These are phyloP conservation scores for Eulithis testata DNA, from an alignment of 2,888 invertebrate genomes.

Conservation along the genomic window DNA sequence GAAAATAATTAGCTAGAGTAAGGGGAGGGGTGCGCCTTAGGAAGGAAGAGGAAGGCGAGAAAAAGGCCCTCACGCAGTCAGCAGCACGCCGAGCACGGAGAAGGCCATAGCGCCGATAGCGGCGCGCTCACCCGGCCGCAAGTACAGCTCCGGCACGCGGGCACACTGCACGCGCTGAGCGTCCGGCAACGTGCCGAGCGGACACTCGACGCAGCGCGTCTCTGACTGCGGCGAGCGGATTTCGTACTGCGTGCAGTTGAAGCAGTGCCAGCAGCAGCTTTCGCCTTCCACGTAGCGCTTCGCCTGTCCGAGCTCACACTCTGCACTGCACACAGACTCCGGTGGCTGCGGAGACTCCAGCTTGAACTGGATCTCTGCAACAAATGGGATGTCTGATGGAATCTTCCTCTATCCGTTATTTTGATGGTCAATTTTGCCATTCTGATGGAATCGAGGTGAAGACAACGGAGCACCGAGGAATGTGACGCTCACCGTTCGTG, in stretches of 20 bases:
- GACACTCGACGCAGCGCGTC: conserved; percentile 92
- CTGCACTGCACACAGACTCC: conserved; percentile 95
- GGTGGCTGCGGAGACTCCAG: conserved; percentile 89
- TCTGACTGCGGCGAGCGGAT: conserved; percentile 91
- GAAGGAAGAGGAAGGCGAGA: background rate
- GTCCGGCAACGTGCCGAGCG: conserved; percentile 92
- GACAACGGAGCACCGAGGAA: background rate
- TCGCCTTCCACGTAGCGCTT: conserved; percentile 97
- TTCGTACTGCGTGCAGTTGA: conserved; percentile 86
- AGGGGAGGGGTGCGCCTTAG: background rate
- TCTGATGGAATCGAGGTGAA: no score
- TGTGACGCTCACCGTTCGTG: conserved; percentile 86
- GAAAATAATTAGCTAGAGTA: background rate
- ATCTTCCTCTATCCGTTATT: background rate
- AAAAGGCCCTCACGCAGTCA: conserved; percentile 84
- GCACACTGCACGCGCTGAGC: conserved; percentile 88
- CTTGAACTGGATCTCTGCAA: conserved; percentile 92
- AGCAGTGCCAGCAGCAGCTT: conserved; percentile 97
- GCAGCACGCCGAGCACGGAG: conserved; percentile 92
- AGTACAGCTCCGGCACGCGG: conserved; percentile 91
- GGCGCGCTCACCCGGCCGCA: conserved; percentile 92
- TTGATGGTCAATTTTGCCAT: no score
- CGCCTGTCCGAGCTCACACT: conserved; percentile 94
- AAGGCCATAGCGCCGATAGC: conserved; percentile 96
- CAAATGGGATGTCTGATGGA: background rate